These are phyloP conservation scores for Hydrolagus colliei DNA, from an alignment of 2,797 vertebrate species.

Conservation along the genomic window DNA sequence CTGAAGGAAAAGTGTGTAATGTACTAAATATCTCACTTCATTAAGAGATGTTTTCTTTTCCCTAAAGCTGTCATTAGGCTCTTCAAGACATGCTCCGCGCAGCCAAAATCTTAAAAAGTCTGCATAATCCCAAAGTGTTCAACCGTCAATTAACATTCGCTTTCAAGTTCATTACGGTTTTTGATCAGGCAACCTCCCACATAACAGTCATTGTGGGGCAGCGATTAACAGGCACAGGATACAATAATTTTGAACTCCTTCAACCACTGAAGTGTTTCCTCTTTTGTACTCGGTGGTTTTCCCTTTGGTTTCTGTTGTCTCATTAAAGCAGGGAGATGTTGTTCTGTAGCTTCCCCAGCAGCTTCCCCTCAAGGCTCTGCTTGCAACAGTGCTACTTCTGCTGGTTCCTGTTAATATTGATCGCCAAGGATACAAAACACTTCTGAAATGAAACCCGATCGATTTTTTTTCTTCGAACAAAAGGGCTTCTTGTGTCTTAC, in stretches of 20 bases:
- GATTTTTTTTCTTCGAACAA: background rate
- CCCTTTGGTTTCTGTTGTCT: background rate
- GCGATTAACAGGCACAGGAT: background rate
- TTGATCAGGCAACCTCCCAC: background rate
- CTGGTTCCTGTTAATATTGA: background rate
- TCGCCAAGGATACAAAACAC: background rate
- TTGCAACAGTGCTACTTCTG: too few relatives aligned
- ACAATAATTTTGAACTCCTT: too few relatives aligned
- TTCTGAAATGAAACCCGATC: background rate
- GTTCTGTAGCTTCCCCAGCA: background rate
- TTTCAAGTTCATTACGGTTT: background rate
- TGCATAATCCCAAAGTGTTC: background rate
- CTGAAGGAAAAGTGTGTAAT: background rate
- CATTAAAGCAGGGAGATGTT: background rate
- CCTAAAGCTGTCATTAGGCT: background rate
- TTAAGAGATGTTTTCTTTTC: constrained; percentile 3
- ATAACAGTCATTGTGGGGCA: background rate
- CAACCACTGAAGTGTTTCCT: background rate
- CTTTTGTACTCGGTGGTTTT: background rate
- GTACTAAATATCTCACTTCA: constrained; percentile 5
- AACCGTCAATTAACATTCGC: background rate
- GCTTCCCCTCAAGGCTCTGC: too few relatives aligned
- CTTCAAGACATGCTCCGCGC: background rate
- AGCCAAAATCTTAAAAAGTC: background rate
- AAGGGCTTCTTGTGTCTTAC: background rate